Evolutionary conservation across 2,888 invertebrate genomes (phyloP).

Genomic region (Ophioninae sp.): DNA sequence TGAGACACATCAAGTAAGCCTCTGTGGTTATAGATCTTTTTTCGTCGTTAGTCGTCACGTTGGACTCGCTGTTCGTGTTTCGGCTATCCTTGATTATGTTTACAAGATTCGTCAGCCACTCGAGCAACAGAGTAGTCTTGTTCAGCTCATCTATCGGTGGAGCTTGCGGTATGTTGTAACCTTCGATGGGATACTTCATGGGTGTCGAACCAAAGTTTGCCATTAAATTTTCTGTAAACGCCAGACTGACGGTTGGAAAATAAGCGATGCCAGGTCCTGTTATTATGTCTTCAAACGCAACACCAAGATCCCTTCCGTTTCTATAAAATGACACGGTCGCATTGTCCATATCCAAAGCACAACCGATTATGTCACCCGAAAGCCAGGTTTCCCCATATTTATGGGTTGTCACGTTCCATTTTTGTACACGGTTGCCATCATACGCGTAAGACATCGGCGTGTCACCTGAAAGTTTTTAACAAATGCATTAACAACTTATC

Average conservation of each 20-base stretch:
- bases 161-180: slow-evolving; percentile 86
- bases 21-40: slow-evolving; percentile 71
- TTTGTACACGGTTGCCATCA: slow-evolving; percentile 87
- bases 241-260: slow-evolving; percentile 91
- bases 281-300: slow-evolving; percentile 88
- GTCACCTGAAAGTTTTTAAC: slow-evolving; percentile 83
- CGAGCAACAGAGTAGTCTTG: slow-evolving; percentile 81
- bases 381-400: slow-evolving; percentile 91
- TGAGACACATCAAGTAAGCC: slow-evolving; percentile 75
- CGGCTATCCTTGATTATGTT: slow-evolving; percentile 60
- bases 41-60: slow-evolving; percentile 36
- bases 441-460: slow-evolving; percentile 90
- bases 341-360: slow-evolving; percentile 87
- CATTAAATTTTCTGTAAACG: slow-evolving; percentile 88
- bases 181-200: slow-evolving; percentile 86
- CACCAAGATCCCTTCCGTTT: slow-evolving; percentile 89
- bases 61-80: slow-evolving; percentile 30
- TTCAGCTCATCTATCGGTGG: slow-evolving; percentile 70
- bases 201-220: slow-evolving; percentile 91
- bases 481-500: neutral
- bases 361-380: slow-evolving; percentile 91
- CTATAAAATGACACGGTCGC: slow-evolving; percentile 88
- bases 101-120: slow-evolving; percentile 81
- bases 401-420: slow-evolving; percentile 88
- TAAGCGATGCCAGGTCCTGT: slow-evolving; percentile 89